Conservation (phyloP, 1,140 invertebrate species). For the Brevipalpus yothersi region DNA sequence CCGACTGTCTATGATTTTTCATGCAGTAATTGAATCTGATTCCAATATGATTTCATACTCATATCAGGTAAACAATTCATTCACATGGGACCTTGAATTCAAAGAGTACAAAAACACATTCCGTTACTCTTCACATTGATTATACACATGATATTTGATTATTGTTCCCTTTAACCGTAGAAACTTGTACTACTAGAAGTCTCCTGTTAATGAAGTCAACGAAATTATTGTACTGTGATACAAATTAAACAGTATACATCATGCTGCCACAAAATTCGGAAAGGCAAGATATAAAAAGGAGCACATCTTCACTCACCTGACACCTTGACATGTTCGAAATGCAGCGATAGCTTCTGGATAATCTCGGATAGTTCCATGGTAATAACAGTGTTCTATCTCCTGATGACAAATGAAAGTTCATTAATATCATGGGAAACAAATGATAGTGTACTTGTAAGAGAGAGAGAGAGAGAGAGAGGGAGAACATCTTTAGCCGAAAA, state of each 20-base stretch:
- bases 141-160: too few species aligned
- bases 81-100: too few species aligned
- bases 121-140: too few species aligned
- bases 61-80: too few species aligned
- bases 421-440: constrained; percentile 6
- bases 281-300: not conserved
- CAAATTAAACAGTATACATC: not conserved
- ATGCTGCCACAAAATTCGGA: not conserved
- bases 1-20: too few species aligned
- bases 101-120: too few species aligned
- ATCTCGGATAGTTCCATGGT: constrained; percentile 79
- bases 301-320: constrained; percentile 22
- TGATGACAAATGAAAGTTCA: constrained; percentile 21
- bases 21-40: too few species aligned
- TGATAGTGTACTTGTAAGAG: not conserved
- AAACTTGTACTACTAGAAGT: too few species aligned
- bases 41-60: too few species aligned
- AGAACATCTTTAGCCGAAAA: not conserved
- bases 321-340: constrained; percentile 87
- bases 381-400: constrained; percentile 90
- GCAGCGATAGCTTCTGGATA: constrained; percentile 84
- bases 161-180: too few species aligned
- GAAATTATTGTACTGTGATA: not conserved
- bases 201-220: too few species aligned
- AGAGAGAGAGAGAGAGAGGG: not conserved